A percentile compares a stretch with the other conserved stretches of the same genome.
Conservation (phyloP, 2,113 vertebrate genomes). For the Drymodes brunneopygia region DNA sequence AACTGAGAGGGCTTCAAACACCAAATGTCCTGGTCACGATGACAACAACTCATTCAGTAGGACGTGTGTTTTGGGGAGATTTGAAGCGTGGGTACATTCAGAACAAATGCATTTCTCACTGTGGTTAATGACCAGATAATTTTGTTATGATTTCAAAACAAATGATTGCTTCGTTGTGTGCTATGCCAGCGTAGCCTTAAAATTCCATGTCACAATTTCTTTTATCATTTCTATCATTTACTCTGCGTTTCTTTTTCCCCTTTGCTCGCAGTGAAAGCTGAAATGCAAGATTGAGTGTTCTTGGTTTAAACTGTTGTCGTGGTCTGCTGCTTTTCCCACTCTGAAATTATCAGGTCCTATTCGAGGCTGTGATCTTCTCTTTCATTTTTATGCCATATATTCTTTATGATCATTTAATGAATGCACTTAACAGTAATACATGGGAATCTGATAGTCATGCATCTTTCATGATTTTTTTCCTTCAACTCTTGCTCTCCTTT, state of each 20-base stretch:
- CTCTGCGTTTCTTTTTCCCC: not conserved
- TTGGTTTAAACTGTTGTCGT: not conserved
- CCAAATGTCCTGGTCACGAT: not conserved
- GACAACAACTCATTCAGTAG: not conserved
- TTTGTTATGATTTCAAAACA: not conserved
- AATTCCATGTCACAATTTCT: not conserved
- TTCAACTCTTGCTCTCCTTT: not conserved
- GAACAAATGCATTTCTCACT: not conserved
- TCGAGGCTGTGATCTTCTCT: not conserved
- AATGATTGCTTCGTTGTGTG: not conserved
- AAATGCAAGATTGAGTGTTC: not conserved
- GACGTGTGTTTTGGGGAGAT: not conserved
- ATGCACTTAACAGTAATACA: conserved; percentile 10
- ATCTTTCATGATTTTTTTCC: conserved; percentile 36
- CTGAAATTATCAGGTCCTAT: not conserved
- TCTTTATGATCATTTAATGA: conserved; percentile 48
- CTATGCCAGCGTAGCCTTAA: not conserved
- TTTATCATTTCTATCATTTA: not conserved
- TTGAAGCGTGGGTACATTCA: not conserved
- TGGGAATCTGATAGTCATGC: not conserved
- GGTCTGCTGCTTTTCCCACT: not conserved
- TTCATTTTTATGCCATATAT: conserved; percentile 14
- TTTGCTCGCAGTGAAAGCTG: not conserved
- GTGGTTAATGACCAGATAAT: not conserved
- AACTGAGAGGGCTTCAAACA: not conserved